Percentiles rank a stretch among this genome's conserved stretches.
Conservation (phyloP, 2,113 vertebrate species). For the Salvelinus fontinalis region DNA sequence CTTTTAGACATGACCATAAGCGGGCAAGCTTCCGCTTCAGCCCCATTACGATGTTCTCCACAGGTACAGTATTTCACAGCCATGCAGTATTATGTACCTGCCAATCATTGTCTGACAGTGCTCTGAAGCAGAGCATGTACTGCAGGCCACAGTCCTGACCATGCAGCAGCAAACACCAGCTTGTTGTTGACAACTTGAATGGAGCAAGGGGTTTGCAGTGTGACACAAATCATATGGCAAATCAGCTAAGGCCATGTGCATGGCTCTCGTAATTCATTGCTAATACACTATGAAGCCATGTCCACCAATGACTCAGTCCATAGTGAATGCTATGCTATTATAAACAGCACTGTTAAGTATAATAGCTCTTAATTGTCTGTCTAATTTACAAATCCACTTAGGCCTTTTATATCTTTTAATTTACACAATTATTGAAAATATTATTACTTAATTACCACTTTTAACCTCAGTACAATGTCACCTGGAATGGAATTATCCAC, state of each 20-base stretch:
- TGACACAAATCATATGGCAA: neutral
- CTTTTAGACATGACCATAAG: neutral
- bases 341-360: neutral
- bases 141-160: neutral
- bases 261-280: neutral
- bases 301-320: neutral
- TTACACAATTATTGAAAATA: slow-evolving; percentile 33
- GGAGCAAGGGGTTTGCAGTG: neutral
- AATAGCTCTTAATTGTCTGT: neutral
- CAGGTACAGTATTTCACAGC: neutral
- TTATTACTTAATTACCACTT: slow-evolving; percentile 37
- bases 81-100: slow-evolving; percentile 1
- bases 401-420: slow-evolving; percentile 30
- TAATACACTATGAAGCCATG: neutral
- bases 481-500: slow-evolving; percentile 24
- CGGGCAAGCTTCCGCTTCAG: neutral
- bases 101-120: neutral
- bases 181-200: slow-evolving; percentile 3
- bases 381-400: slow-evolving; percentile 7
- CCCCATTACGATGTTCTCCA: neutral
- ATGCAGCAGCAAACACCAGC: neutral
- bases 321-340: too few species aligned
- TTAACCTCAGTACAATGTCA: slow-evolving; percentile 30
- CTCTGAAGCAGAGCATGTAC: neutral
- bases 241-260: neutral